Conservation (phyloP, 2,113 vertebrate species). For the Brachyhypopomus occidentalis region DNA sequence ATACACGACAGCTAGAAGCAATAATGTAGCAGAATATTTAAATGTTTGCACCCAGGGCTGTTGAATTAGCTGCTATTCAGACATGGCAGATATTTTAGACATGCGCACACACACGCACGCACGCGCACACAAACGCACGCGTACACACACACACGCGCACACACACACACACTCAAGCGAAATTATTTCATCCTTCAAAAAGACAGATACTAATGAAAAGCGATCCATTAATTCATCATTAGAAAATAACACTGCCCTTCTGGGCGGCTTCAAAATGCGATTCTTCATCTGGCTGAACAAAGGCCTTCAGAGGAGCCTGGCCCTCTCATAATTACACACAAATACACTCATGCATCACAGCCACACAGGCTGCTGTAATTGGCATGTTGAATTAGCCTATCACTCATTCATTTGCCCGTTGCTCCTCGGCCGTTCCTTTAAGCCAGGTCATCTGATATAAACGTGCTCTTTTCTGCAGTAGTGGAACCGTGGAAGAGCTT, state of each 20-base stretch:
- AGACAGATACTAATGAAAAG: slow-evolving; percentile 48
- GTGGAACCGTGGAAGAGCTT: background rate
- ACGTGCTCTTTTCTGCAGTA: background rate
- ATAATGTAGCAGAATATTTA: slow-evolving; percentile 11
- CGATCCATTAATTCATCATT: slow-evolving; percentile 54
- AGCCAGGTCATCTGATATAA: too few species aligned
- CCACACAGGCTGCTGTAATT: slow-evolving; percentile 17
- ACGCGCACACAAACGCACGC: background rate
- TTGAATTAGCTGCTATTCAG: slow-evolving; percentile 12
- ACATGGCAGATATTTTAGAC: background rate
- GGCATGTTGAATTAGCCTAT: background rate
- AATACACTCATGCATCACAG: slow-evolving; percentile 27
- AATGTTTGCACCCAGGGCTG: background rate
- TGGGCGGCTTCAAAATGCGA: slow-evolving; percentile 9
- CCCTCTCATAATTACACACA: slow-evolving; percentile 22
- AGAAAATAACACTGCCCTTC: slow-evolving; percentile 38
- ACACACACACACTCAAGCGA: background rate
- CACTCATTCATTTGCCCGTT: background rate
- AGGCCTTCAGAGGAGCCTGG: slow-evolving; percentile 15
- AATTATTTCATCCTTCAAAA: slow-evolving; percentile 56
- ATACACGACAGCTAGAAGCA: background rate
- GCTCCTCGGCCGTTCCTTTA: background rate
- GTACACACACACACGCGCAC: slow-evolving; percentile 4
- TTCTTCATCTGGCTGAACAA: slow-evolving; percentile 29
- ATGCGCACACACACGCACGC: background rate